Base-by-base conservation (phyloP, 2,888 invertebrate species). In the Lathronympha strigana region DNA sequence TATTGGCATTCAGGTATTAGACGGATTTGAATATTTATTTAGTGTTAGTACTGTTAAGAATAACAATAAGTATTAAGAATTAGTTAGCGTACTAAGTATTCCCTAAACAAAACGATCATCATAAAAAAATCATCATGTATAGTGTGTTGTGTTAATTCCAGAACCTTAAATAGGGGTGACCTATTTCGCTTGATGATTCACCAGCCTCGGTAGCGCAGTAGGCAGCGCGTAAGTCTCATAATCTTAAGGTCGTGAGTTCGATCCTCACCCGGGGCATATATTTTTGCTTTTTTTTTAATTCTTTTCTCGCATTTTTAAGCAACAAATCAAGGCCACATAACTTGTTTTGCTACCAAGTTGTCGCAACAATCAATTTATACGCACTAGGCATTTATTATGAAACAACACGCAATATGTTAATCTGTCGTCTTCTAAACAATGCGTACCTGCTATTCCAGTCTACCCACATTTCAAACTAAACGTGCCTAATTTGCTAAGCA, bases 211-310 rank as follows among this genome's bases (percentile, higher is more conserved):
- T 95, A 93, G 95, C 95, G 95, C 95, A 96, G 95, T 95, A 94
- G 95, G 95, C 94, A 96, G 95, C 95, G 96, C 95, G 95, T 95
- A 95, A 95, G 95, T 96, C 95, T 95, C 95, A 95, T 95, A 95
- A 95, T 96, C 95, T 95, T 94, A 97, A 96, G 96, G 96, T 96
- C 96, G 96, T 96, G 96, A 96, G 96, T 97, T 96, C 96, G 96
- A 97, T 95, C 96, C 96, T 96, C 96, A 96, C 96, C 95, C 95
- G 95, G 96, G 95, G 95, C 95, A 95, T 74, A 70, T 72, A 71
- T 86, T 88, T 90, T 83, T 72, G 63, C 19, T 19, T 60, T 54
- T 75, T 73, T n/a, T 17, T n/a, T 17, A 0, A 19, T 25, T 51
- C 28, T 19, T 8, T 33, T 8, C 19, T 11, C 43, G 9, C 45